Evolutionary conservation across 2,888 invertebrate genomes (phyloP).

Genomic region (Odontothrips loti): DNA sequence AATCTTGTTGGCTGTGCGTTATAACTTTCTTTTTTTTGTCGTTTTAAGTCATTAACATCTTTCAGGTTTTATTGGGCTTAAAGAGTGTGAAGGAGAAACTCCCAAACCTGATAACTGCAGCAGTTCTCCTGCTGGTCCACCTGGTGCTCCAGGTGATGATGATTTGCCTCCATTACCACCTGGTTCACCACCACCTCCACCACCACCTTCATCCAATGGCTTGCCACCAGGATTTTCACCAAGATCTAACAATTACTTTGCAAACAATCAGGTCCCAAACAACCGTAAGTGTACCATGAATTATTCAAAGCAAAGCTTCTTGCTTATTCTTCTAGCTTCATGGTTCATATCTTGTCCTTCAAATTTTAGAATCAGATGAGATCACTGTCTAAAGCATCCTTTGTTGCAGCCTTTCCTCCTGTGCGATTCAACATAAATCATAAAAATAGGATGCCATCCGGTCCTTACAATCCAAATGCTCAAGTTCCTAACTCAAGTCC

Average conservation of each 20-base stretch:
- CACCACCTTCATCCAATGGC: constrained; percentile 41
- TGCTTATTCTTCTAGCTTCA: not conserved
- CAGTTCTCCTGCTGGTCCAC: not conserved
- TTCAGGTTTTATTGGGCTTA: not conserved
- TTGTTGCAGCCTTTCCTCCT: not conserved
- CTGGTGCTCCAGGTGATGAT: constrained; percentile 41
- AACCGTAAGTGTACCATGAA: not conserved
- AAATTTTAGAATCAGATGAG: not conserved
- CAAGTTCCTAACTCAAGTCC: not conserved
- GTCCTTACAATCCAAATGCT: not conserved
- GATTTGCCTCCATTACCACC: constrained; percentile 57
- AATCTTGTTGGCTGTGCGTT: not conserved
- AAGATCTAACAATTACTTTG: constrained; percentile 35
- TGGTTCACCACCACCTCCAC: constrained; percentile 52
- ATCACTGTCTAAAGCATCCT: not conserved
- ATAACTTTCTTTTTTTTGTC: not conserved
- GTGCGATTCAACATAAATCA: not conserved
- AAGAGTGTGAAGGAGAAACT: not conserved
- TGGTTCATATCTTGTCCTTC: not conserved
- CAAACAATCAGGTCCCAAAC: constrained; percentile 9
- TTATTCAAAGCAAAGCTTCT: not conserved
- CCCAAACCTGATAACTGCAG: not conserved
- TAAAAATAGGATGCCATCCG: not conserved
- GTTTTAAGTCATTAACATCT: not conserved
- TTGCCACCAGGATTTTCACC: constrained; percentile 45